Evolutionary conservation across 2,113 vertebrate species (phyloP).

Genomic region (Sciurus niger): DNA sequence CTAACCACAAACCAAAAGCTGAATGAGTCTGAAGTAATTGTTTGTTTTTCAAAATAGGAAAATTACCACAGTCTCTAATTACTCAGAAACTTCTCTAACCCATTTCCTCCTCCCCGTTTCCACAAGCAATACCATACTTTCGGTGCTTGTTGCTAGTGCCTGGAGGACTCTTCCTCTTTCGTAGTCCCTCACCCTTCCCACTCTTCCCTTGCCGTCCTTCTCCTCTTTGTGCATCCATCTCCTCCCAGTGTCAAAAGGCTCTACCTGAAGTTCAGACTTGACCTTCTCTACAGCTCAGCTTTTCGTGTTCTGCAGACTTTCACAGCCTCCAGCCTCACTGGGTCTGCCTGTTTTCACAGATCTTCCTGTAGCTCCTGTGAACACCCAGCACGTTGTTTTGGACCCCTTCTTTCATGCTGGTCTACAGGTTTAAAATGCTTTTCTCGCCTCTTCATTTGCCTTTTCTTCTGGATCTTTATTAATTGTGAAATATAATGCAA

Average conservation of each 20-base stretch:
- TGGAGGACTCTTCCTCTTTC: neutral
- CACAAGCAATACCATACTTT: neutral
- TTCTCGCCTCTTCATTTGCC: neutral
- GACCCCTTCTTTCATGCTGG: neutral
- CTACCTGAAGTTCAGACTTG: neutral
- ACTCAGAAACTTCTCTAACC: neutral
- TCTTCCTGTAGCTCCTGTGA: neutral
- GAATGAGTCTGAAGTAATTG: neutral
- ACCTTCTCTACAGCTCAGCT: neutral
- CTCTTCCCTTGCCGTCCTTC: too few species aligned
- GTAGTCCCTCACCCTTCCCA: neutral
- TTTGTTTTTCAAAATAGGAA: conserved; percentile 3
- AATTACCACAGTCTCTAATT: neutral
- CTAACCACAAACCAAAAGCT: conserved; percentile 29
- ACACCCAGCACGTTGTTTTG: too few species aligned
- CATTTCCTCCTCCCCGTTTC: neutral
- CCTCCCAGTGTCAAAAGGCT: neutral
- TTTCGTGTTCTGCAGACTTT: neutral
- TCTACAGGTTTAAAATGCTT: neutral
- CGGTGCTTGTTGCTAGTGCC: neutral
- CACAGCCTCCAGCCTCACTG: neutral
- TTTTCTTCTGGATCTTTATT: conserved; percentile 27
- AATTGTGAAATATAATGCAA: conserved; percentile 50
- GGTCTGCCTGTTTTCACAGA: neutral
- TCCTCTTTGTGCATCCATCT: neutral